Evolutionary conservation across 64 coral and sea anemone species (phyloP), one percentile per base, ranked within the genome.

Genomic region (Acropora yongei): DNA sequence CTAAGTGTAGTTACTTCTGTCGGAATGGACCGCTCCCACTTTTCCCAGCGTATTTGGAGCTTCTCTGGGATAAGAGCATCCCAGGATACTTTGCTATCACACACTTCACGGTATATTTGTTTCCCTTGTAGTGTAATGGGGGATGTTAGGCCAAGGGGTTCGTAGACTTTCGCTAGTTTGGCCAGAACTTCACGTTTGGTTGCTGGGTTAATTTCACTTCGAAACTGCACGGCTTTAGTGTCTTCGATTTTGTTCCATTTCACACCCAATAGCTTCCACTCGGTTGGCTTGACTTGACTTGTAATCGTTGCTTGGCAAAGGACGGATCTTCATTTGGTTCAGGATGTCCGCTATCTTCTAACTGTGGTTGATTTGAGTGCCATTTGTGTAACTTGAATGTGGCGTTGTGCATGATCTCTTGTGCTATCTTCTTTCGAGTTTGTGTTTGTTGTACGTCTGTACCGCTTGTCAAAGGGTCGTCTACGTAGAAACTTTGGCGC

Each of bases 181-280:
- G 51, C 50, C 11, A 80, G 11, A n/a, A 80, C 51, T 80, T 60
- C 51, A 12, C 78, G 51, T 74, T 90, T 71, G 6, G 77, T 72
- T 6, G 57, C 1, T 49, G 48, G 43, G 6, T 6, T 17, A 80
- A 50, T 80, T 80, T 47, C 30, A 6, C 53, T 72, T n/a, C 77
- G 88, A 41, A 90, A 81, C 19, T 78, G 55, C 11, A 90, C 78
- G 48, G 88, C 44, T 2, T 79, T 73, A 41, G 76, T 90, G 60
- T 81, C 88, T 53, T 90, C 45, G 5, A 7, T 6, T 75, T 90
- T 90, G 74, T 90, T 63, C 80, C 87, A 90, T 16, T 58, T 60
- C 1, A 90, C 53, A 0, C 93, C 93, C 55, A 94, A 48, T 51
- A 90, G 44, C n/a, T 93, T 93, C 0, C 85, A n/a, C 47, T 93